These are phyloP conservation scores for Andrena chrysosceles DNA, from an alignment of 2,888 invertebrate genomes.

Conservation along the genomic window DNA sequence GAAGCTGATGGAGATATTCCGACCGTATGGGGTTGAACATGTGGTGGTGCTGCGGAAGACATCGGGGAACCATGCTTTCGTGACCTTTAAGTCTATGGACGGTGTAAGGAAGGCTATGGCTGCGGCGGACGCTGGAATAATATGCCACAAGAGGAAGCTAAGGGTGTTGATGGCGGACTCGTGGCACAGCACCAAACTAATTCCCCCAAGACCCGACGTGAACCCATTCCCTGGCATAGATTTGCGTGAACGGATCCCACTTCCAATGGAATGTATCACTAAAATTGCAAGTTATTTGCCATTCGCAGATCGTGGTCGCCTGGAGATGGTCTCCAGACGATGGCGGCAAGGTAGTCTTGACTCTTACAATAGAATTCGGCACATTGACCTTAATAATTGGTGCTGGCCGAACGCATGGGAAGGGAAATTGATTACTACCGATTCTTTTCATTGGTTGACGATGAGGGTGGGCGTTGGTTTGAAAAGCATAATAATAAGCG, in stretches of 20 bases:
- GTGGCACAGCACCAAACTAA: too few species aligned
- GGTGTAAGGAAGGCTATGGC: too few species aligned
- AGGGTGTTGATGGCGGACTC: neutral
- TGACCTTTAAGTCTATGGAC: too few species aligned
- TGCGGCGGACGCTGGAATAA: neutral
- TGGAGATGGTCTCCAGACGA: neutral
- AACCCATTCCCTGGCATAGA: neutral
- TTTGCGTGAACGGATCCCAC: neutral
- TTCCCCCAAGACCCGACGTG: too few species aligned
- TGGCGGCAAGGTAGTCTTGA: neutral
- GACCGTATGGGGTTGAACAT: neutral
- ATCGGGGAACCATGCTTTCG: neutral
- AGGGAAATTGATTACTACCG: neutral
- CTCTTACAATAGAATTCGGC: neutral
- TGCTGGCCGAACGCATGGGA: neutral
- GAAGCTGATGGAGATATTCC: neutral
- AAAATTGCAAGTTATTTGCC: neutral
- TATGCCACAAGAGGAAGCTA: neutral
- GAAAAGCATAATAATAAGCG: rapidly evolving
- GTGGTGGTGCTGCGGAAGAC: neutral
- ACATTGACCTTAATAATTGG: neutral
- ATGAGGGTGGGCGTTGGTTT: neutral
- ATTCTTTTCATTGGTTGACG: neutral
- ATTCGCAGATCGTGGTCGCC: neutral
- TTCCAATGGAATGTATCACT: neutral